These are phyloP conservation scores for Australoheros facetus DNA, from an alignment of 2,797 vertebrate genomes.

Conservation along the genomic window DNA sequence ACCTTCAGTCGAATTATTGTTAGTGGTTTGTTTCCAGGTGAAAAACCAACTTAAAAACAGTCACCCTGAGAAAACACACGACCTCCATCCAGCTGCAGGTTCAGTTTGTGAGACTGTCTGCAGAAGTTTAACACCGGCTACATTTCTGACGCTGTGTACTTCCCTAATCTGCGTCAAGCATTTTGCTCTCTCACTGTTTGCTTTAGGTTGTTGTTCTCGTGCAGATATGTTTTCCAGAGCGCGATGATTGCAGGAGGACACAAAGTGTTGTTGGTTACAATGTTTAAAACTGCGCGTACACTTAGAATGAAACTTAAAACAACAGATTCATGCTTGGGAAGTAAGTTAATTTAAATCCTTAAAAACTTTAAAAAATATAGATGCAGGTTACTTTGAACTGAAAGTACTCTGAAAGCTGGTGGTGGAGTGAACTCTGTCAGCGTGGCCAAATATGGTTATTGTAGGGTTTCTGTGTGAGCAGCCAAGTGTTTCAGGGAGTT, in stretches of 20 bases:
- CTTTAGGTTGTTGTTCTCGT: slow-evolving; percentile 18
- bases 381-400: not conserved
- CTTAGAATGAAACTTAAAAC: not conserved
- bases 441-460: slow-evolving; percentile 76
- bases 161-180: slow-evolving; percentile 41
- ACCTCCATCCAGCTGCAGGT: slow-evolving; percentile 38
- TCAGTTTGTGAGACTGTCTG: not conserved
- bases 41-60: not conserved
- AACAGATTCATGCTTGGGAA: not conserved
- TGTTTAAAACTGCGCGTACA: not conserved
- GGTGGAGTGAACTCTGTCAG: slow-evolving; percentile 19
- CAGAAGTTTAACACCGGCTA: slow-evolving; percentile 57
- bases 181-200: not conserved
- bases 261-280: slow-evolving; percentile 1
- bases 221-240: slow-evolving; percentile 20
- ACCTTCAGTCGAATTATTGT: slow-evolving; percentile 16
- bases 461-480: slow-evolving; percentile 58
- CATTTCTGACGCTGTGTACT: slow-evolving; percentile 39
- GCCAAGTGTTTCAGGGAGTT: slow-evolving; percentile 70
- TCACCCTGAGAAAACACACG: not conserved
- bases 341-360: not conserved
- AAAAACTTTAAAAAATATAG: not conserved
- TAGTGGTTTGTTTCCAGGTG: not conserved
- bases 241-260: slow-evolving; percentile 26
- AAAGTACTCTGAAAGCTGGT: not conserved